Conservation (phyloP, 2,797 vertebrate genomes). For the Tapirus indicus region DNA sequence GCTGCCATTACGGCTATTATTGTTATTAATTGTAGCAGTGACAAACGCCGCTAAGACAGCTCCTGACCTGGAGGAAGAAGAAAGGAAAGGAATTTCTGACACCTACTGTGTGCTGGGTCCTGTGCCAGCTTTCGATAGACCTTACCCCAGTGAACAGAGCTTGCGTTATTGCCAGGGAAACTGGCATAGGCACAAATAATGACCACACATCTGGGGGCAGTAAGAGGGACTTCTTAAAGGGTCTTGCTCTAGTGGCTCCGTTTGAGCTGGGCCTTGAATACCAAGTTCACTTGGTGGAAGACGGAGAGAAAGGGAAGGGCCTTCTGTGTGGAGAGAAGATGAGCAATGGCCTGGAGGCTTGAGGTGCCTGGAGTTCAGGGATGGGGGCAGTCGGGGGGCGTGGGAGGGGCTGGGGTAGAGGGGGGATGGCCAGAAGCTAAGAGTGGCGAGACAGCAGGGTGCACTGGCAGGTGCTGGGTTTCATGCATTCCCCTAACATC, state of each 20-base stretch:
- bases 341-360: not conserved
- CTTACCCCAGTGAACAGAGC: not conserved
- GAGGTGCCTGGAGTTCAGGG: not conserved
- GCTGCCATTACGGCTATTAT: not conserved
- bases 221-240: not conserved
- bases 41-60: not conserved
- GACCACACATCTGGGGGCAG: not conserved
- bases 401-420: not conserved
- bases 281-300: constrained; percentile 1
- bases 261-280: not conserved
- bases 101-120: not conserved
- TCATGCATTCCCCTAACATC: not conserved
- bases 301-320: not conserved
- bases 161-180: not conserved
- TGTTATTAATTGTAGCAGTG: not conserved
- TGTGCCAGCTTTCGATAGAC: not conserved
- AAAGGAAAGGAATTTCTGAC: not conserved
- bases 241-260: not conserved
- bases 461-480: not conserved
- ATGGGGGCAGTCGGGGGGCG: no score
- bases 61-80: not conserved
- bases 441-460: not conserved
- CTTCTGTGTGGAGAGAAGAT: not conserved
- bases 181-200: not conserved
- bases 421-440: not conserved